A percentile compares a stretch with the other conserved stretches of the same genome.
Evolutionary conservation across 2,888 invertebrate species (phyloP).

Genomic region (Oasisia sp.): DNA sequence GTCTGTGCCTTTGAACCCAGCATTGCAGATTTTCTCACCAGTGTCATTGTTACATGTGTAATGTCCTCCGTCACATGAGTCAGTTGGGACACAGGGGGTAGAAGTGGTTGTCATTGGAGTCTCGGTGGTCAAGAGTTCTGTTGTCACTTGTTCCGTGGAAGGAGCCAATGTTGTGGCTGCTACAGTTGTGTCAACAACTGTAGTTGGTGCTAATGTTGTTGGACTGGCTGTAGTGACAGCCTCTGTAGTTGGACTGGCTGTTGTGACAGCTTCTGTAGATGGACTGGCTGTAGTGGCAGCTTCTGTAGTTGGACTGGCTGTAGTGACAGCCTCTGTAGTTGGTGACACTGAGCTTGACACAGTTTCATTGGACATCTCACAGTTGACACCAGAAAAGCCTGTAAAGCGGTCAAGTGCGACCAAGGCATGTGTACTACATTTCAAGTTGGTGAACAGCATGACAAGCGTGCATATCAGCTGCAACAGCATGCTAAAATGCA

Average conservation of each 20-base stretch:
- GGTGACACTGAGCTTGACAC: not conserved
- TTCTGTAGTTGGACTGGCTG: not conserved
- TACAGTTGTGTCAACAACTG: not conserved
- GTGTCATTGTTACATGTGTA: slow-evolving; percentile 19
- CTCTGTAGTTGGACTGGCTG: not conserved
- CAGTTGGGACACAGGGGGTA: not conserved
- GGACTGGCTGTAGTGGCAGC: not conserved
- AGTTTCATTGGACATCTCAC: slow-evolving; percentile 19
- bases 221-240: not conserved
- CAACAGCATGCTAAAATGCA: not conserved
- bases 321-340: slow-evolving; percentile 1
- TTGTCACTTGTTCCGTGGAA: not conserved
- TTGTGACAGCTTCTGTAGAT: not conserved
- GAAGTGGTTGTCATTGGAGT: not conserved
- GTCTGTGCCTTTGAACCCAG: not conserved
- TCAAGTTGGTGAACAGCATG: not conserved
- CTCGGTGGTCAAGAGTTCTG: not conserved
- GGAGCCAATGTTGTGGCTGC: not conserved
- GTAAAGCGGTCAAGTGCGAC: not conserved
- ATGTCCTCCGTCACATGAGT: slow-evolving; percentile 26
- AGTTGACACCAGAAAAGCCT: slow-evolving; percentile 23
- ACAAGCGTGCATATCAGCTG: not conserved
- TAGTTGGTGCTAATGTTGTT: not conserved
- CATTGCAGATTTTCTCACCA: not conserved
- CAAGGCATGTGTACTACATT: not conserved